Base-by-base conservation (phyloP, 1,140 invertebrate genomes). In the Proales similis region DNA sequence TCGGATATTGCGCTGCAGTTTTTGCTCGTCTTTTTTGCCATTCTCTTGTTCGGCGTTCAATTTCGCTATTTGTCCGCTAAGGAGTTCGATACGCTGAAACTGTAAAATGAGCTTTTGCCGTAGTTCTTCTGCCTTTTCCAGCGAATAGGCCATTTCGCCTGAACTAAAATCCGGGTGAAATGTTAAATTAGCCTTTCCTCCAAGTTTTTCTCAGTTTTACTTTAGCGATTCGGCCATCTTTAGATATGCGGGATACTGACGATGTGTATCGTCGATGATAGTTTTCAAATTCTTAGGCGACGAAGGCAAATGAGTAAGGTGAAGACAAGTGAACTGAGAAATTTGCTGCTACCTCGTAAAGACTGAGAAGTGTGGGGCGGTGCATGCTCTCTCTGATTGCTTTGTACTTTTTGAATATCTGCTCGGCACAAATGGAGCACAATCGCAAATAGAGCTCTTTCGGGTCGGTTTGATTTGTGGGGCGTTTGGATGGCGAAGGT, bases 111-210 rank as follows among this genome's bases (percentile, higher is more conserved):
- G 84, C 69, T 87, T 86, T 1, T 82, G 79, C 64, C 88, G 79
- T 62, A 92, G 73, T 9, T 84, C 79, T 70, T 88, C 85, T 7
- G 88, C 87, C 72, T 92, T 86, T 30, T 82, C 76, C 22, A 94
- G 71, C 62, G 84, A 83, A 68, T 90, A 92, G 0, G 83, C 86
- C 0, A 84, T 84, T 77, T 96, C 90, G 45, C 92, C 92, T 64
- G 83, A 81, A 66, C 86, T 88, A 69, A 67, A 76, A 69, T 27
- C 32, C 29, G 38, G 24, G 4, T 19, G 42, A 46, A 64, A 27
- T 14, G 19, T 45, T 43, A 48, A 45, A 48, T 4, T 42, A 7
- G 26, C 32, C 22, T 46, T 6, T 26, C 17, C 22, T 6, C 27
- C 12, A 38, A 12, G 7, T 51, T n/a, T 65, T 32, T 24, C 26